Conservation (phyloP, 1,140 invertebrate species). For the Bombus breviceps region DNA sequence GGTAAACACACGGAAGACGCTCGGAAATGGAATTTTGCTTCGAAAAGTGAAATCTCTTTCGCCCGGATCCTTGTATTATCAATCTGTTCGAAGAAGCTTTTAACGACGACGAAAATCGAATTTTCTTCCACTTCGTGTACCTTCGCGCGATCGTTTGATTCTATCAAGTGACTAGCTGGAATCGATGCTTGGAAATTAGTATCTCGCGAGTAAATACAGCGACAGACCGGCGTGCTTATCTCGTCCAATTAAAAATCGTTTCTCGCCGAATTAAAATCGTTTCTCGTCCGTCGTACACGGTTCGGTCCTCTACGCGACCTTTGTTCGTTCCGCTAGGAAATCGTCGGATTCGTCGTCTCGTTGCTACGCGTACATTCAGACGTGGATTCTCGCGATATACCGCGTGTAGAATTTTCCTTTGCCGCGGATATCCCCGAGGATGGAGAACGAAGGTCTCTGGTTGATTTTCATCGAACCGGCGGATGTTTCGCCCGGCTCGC, state of each 20-base stretch:
- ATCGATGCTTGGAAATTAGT: background rate
- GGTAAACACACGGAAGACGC: constrained; percentile 44
- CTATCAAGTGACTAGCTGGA: background rate
- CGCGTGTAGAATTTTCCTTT: background rate
- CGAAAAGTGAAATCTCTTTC: constrained; percentile 34
- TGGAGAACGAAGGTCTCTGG: background rate
- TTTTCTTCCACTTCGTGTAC: background rate
- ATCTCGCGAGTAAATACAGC: too few relatives aligned
- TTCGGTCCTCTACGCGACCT: too few relatives aligned
- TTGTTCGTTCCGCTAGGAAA: too few relatives aligned
- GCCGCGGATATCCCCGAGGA: background rate
- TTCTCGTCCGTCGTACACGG: too few relatives aligned
- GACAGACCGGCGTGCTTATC: too few relatives aligned
- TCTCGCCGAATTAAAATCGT: too few relatives aligned
- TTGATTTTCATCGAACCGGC: constrained; percentile 13
- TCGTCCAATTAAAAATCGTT: too few relatives aligned
- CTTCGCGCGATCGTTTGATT: background rate
- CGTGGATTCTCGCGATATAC: too few relatives aligned
- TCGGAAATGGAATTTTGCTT: constrained; percentile 50
- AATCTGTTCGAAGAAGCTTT: constrained; percentile 31
- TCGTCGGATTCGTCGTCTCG: too few relatives aligned
- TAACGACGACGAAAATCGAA: constrained; percentile 44
- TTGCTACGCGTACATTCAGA: too few relatives aligned
- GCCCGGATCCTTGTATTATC: constrained; percentile 29
- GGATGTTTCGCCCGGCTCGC: background rate